A percentile compares a stretch with the other conserved stretches of the same genome.
Evolutionary conservation across 2,113 vertebrate genomes (phyloP).

Genomic region (Sturnus vulgaris): DNA sequence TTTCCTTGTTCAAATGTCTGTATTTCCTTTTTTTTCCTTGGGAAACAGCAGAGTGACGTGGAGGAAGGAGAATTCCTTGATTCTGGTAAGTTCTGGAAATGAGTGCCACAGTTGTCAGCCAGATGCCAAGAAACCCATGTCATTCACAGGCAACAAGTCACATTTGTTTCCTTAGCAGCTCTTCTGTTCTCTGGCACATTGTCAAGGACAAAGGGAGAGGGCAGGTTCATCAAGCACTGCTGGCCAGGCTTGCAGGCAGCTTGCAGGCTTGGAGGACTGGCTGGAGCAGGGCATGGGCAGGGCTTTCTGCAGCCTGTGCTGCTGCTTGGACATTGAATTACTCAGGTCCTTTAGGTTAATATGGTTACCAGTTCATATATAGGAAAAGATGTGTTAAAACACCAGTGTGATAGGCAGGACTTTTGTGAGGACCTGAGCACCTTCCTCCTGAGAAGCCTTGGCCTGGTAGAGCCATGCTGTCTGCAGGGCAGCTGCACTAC

Average conservation of each 20-base stretch:
- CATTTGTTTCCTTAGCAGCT: background rate
- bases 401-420: background rate
- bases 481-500: background rate
- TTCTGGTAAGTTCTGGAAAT: background rate
- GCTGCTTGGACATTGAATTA: background rate
- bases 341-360: background rate
- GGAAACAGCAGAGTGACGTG: background rate
- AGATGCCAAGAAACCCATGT: background rate
- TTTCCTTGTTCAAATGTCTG: background rate
- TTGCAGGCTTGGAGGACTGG: background rate
- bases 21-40: background rate
- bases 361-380: background rate
- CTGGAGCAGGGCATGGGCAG: background rate
- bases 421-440: background rate
- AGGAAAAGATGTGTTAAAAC: background rate
- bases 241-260: background rate
- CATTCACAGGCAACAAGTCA: background rate
- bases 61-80: background rate
- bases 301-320: background rate
- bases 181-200: background rate
- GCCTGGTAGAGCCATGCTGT: accelerated
- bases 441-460: background rate
- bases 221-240: background rate
- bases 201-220: background rate
- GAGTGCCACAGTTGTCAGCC: background rate